Evolutionary conservation across 2,113 vertebrate species (phyloP), one percentile per base, ranked within the genome.

Genomic region (Pedetes capensis): DNA sequence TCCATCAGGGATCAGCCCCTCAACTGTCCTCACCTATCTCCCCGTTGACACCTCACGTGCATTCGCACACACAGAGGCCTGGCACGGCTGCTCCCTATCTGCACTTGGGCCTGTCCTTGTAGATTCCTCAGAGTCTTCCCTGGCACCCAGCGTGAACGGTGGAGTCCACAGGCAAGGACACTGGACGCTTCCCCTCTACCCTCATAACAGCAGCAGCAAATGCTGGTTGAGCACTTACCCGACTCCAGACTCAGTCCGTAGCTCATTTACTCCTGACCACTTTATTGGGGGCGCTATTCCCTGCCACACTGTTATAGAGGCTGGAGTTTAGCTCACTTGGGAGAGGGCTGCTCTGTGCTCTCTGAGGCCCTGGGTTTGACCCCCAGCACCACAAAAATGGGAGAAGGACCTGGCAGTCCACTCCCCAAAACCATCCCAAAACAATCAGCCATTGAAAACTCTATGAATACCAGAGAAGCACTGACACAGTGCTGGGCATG

Each of bases 221-320:
- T 49, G 64, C 55, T 68, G 34, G 57, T 4, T 51, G 87, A 78
- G n/a, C 53, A 32, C 74, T 34, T 47, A 80, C 39, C 59, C 29
- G 13, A 1, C 0, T 3, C 66, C 63, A 6, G 59, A 11, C 59
- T n/a, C n/a, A n/a, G 6, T 6, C 86, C 49, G 66, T 11, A 57
- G 27, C 25, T 47, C 20, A 0, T 23, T 51, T 29, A 11, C 14
- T 32, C 8, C 1, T 22, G 29, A 2, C 42, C 2, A 1, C 83
- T 44, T 8, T 11, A 3, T 0, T 1, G 57, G n/a, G 51, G 47
- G 66, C 3, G 0, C 63, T 34, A 0, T 12, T 25, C 22, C 27
- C 42, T 29, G 12, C 44, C 2, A 0, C 53, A n/a, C n/a, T n/a
- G n/a, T n/a, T n/a, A n/a, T n/a, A n/a, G n/a, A n/a, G n/a, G n/a